Conservation (phyloP, 1,140 invertebrate genomes). For the Dreissena polymorpha region DNA sequence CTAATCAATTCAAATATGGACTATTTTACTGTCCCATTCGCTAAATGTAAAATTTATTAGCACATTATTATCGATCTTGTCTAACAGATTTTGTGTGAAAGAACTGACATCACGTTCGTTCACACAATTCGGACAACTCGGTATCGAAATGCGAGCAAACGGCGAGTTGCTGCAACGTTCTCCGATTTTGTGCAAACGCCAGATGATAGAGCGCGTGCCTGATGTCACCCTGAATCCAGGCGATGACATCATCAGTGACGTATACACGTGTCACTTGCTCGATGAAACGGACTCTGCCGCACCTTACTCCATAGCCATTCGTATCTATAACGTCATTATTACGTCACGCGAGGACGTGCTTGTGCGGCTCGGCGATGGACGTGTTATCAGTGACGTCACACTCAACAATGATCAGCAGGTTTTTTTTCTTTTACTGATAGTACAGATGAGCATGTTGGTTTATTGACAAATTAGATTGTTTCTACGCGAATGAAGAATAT, state of each 20-base stretch:
- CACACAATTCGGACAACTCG: no score
- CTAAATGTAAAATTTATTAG: no score
- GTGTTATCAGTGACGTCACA: background rate
- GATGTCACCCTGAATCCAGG: background rate
- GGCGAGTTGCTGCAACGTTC: no score
- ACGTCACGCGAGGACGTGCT: conserved; percentile 27
- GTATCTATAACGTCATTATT: conserved; percentile 5
- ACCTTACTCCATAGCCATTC: background rate
- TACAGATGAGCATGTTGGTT: background rate
- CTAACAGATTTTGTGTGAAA: no score
- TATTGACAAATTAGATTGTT: background rate
- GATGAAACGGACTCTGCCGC: background rate
- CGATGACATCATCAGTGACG: conserved; percentile 39
- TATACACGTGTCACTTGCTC: conserved; percentile 9
- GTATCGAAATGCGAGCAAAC: no score
- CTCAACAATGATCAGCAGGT: conserved; percentile 12
- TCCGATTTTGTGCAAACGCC: no score
- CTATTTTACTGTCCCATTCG: no score
- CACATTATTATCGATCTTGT: no score
- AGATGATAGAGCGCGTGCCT: no score
- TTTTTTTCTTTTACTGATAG: background rate
- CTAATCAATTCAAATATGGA: no score
- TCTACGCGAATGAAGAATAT: background rate
- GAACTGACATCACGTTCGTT: no score
- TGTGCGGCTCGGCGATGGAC: conserved; percentile 3